Conservation (phyloP, 2,113 vertebrate genomes). For the Clarias macrocephalus region DNA sequence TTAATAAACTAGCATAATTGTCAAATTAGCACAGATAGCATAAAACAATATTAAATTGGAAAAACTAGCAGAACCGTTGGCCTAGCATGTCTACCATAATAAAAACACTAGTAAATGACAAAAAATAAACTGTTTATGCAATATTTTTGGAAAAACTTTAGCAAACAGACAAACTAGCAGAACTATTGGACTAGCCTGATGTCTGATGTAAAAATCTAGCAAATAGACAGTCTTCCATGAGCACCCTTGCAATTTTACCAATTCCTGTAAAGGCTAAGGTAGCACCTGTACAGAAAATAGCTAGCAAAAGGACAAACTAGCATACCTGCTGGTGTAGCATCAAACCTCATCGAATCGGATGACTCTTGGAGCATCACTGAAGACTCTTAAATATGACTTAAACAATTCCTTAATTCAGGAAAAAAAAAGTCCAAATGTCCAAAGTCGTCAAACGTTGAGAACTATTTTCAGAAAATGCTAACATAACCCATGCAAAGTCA, state of each 20-base stretch:
- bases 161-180: too few relatives aligned
- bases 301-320: background rate
- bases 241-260: too few relatives aligned
- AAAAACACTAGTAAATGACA: too few relatives aligned
- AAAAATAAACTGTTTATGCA: too few relatives aligned
- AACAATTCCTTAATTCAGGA: background rate
- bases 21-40: background rate
- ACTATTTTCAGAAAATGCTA: background rate
- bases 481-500: background rate
- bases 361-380: background rate
- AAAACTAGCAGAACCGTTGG: background rate
- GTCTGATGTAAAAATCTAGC: too few relatives aligned
- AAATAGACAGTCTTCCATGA: too few relatives aligned
- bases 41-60: background rate
- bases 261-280: too few relatives aligned
- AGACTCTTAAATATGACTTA: background rate
- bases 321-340: background rate
- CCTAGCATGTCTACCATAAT: background rate
- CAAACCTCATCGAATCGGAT: background rate
- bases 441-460: background rate
- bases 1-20: background rate
- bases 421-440: too few relatives aligned
- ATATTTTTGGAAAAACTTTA: too few relatives aligned
- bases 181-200: too few relatives aligned
- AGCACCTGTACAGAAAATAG: background rate